phyloP scores from a whole-genome alignment of 2,113 vertebrate genomes.

The Zootoca vivipara region DNA sequence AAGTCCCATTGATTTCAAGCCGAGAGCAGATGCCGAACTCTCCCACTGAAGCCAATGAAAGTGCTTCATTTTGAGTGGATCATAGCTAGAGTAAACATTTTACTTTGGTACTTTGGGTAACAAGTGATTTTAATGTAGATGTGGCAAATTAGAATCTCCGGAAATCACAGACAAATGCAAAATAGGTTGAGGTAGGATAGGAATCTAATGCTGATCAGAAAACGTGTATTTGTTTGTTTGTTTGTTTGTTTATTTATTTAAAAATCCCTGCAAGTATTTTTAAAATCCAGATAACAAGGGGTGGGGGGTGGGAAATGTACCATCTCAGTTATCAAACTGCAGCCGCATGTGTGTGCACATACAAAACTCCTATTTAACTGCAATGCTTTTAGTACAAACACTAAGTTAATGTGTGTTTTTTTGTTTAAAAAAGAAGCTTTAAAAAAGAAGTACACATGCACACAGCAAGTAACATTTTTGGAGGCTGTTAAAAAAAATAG shows the following conservation, averaged over 20 bases:
- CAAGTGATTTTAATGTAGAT: not conserved
- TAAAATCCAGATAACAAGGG: slow-evolving; percentile 64
- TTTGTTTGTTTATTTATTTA: too few relatives aligned
- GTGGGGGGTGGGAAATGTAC: slow-evolving; percentile 19
- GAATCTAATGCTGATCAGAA: slow-evolving; percentile 47
- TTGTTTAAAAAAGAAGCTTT: slow-evolving; percentile 40
- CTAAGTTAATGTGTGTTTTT: slow-evolving; percentile 8
- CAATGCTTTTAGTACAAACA: not conserved
- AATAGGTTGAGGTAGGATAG: slow-evolving; percentile 16
- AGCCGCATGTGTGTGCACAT: slow-evolving; percentile 15
- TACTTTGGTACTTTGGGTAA: slow-evolving; percentile 37
- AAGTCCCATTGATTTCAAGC: not conserved
- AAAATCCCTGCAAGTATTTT: slow-evolving; percentile 54
- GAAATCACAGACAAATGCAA: slow-evolving; percentile 38
- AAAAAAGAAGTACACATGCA: slow-evolving; percentile 69
- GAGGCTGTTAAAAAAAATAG: slow-evolving; percentile 73
- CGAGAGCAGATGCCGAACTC: not conserved
- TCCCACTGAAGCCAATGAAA: not conserved
- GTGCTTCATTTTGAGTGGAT: not conserved
- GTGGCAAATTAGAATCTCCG: slow-evolving; percentile 47
- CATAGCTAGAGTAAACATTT: slow-evolving; percentile 11
- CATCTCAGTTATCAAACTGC: slow-evolving; percentile 29
- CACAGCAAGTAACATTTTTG: slow-evolving; percentile 69
- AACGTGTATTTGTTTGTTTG: not conserved
- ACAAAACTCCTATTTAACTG: slow-evolving; percentile 43